These are phyloP conservation scores for Paratilapia polleni DNA, from an alignment of 2,113 vertebrate species.

Conservation along the genomic window DNA sequence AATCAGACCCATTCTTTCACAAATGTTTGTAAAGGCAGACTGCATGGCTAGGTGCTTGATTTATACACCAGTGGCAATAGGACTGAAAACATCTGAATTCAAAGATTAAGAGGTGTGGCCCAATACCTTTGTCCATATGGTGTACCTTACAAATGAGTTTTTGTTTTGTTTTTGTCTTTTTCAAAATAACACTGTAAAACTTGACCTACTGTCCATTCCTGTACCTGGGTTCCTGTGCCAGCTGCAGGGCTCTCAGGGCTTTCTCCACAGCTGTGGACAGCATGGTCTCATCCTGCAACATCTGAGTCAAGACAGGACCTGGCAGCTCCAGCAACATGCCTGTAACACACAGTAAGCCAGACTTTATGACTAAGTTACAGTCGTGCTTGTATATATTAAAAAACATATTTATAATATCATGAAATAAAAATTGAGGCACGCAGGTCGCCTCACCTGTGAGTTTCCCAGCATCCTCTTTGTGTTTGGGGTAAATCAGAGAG, in stretches of 20 bases:
- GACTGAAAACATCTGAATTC: no score
- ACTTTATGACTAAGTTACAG: neutral
- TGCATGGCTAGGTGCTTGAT: neutral
- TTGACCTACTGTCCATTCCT: neutral
- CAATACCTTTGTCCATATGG: neutral
- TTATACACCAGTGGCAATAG: neutral
- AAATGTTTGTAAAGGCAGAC: neutral
- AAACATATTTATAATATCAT: neutral
- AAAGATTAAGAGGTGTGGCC: neutral
- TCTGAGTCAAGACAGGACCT: conserved; percentile 70
- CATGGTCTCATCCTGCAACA: conserved; percentile 78
- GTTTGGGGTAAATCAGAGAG: conserved; percentile 69
- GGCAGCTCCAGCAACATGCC: conserved; percentile 85
- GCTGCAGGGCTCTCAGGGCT: conserved; percentile 75
- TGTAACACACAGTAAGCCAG: conserved; percentile 40
- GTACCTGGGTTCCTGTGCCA: conserved; percentile 59
- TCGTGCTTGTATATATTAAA: neutral
- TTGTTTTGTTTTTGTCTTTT: neutral
- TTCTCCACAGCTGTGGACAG: conserved; percentile 77
- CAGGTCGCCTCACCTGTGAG: conserved; percentile 77
- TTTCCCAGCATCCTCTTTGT: conserved; percentile 75
- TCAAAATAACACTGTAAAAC: neutral
- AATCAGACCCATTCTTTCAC: neutral
- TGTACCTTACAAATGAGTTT: neutral
- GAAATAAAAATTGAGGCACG: neutral